phyloP scores from a whole-genome alignment of 2,113 vertebrate genomes.

The Ailurus styani region DNA sequence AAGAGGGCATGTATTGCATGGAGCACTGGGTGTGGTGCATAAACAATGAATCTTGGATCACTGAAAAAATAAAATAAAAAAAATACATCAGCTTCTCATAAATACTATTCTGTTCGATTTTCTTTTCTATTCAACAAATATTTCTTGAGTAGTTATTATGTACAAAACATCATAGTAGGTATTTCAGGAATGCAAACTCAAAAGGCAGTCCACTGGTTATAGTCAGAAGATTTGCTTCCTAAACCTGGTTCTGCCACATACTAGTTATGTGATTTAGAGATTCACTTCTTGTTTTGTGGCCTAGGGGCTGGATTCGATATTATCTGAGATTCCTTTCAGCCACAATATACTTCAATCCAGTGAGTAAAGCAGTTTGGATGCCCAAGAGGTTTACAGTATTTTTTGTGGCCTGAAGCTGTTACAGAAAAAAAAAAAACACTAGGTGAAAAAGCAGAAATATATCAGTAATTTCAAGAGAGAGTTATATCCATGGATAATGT shows the following conservation, averaged over 20 bases:
- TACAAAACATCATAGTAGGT: neutral
- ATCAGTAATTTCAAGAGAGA: neutral
- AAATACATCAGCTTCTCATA: neutral
- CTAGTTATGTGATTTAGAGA: neutral
- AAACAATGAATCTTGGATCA: too few species aligned
- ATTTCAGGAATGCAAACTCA: neutral
- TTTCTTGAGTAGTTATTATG: neutral
- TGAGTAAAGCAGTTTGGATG: neutral
- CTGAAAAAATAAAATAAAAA: slow-evolving; percentile 1
- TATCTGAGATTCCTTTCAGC: neutral
- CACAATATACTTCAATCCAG: neutral
- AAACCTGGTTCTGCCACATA: neutral
- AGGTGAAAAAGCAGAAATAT: neutral
- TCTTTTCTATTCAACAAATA: neutral
- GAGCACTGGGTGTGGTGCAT: too few species aligned
- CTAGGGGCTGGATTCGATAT: neutral
- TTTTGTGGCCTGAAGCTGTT: neutral
- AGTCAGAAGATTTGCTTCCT: neutral
- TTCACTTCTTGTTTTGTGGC: neutral
- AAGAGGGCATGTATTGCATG: too few species aligned
- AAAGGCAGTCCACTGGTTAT: neutral
- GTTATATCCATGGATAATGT: neutral
- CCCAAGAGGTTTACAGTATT: neutral
- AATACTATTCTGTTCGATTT: neutral
- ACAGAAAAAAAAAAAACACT: neutral